A percentile compares a stretch with the other conserved stretches of the same genome.
These are phyloP conservation scores for Tinea semifulvella DNA, from an alignment of 2,888 invertebrate species.

Conservation along the genomic window DNA sequence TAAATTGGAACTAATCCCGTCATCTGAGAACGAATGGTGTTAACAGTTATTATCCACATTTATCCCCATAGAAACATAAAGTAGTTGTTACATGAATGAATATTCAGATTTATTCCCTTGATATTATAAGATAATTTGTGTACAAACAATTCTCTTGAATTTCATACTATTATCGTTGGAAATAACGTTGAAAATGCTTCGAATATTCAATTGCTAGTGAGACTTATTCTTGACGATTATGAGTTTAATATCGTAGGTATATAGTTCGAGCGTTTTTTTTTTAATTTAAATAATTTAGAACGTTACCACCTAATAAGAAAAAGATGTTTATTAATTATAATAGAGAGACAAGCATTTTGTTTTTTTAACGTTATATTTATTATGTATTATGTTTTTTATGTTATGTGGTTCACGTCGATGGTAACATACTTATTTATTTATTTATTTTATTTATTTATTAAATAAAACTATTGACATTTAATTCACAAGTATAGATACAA, in stretches of 20 bases:
- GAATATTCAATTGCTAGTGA: background rate
- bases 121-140: background rate
- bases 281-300: no score
- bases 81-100: conserved; percentile 9
- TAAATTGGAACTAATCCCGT: background rate
- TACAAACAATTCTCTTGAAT: background rate
- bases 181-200: background rate
- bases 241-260: background rate
- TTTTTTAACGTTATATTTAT: no score
- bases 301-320: no score
- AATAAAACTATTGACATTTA: no score
- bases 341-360: no score
- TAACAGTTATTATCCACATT: background rate
- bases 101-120: conserved; percentile 4
- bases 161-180: background rate
- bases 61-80: background rate
- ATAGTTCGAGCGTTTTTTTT: background rate
- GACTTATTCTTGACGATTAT: background rate
- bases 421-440: no score
- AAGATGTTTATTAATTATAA: no score
- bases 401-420: no score
- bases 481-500: no score
- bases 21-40: no score
- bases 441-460: no score
- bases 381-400: no score